Conservation (phyloP, 1,140 invertebrate genomes). For the Drosophila miranda region DNA sequence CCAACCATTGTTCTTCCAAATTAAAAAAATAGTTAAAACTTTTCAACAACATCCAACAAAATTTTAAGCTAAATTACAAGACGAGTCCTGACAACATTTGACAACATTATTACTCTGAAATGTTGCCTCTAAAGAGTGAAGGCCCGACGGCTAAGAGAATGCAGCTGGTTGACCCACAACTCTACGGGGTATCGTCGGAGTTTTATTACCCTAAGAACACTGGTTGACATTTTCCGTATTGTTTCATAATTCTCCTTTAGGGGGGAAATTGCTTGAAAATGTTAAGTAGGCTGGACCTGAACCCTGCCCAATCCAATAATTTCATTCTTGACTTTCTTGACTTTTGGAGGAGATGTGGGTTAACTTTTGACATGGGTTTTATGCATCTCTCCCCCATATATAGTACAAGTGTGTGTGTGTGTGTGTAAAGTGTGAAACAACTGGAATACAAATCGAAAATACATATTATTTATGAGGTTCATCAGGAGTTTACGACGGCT, state of each 20-base stretch:
- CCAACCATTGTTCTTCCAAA: no score
- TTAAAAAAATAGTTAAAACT: background rate
- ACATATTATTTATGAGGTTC: slow-evolving; percentile 80
- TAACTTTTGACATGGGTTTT: slow-evolving; percentile 74
- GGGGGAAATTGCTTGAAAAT: slow-evolving; percentile 51
- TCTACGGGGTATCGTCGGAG: slow-evolving; percentile 48
- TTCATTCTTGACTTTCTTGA: slow-evolving; percentile 63
- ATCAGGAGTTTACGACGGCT: slow-evolving; percentile 77
- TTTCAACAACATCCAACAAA: background rate
- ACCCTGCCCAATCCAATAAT: slow-evolving; percentile 52
- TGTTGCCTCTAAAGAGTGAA: slow-evolving; percentile 10
- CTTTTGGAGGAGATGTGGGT: slow-evolving; percentile 42
- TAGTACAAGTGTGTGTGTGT: no score
- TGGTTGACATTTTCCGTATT: slow-evolving; percentile 31
- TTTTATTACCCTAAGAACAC: slow-evolving; percentile 48
- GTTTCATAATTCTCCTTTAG: slow-evolving; percentile 36
- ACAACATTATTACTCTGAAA: slow-evolving; percentile 36
- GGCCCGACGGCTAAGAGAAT: slow-evolving; percentile 16
- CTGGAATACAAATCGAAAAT: slow-evolving; percentile 74
- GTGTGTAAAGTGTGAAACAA: slow-evolving; percentile 66
- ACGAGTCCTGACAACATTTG: slow-evolving; percentile 2
- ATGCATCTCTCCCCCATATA: slow-evolving; percentile 33
- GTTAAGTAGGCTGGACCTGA: slow-evolving; percentile 56
- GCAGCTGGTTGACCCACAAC: slow-evolving; percentile 19
- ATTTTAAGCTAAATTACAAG: no score